Evolutionary conservation across 2,113 vertebrate species (phyloP), one percentile per base, ranked within the genome.

Genomic region (Nicator chloris): DNA sequence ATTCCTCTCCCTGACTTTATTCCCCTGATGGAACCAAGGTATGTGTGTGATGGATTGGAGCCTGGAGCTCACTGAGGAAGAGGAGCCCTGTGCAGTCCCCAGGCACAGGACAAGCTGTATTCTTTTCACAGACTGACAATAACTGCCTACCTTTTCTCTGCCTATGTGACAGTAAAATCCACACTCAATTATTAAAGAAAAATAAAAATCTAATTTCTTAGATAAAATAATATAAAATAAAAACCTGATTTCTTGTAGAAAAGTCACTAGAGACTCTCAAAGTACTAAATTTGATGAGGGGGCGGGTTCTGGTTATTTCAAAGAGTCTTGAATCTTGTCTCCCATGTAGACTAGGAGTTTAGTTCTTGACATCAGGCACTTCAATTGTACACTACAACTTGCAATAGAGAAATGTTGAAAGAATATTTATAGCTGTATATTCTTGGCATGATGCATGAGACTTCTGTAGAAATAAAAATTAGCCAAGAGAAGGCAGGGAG

Each of bases 381-480:
- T 87, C n/a, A 79, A 8, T 8, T 77, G 70, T 66, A 90, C 21
- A 33, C 31, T 42, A 31, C 19, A 35, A 35, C n/a, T 65, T 73
- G 42, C 51, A 91, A 45, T 2, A 86, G 22, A 44, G 30, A 93
- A 91, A 91, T 35, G 35, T 44, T 10, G 20, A 75, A 81, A 31
- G 42, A 82, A n/a, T 94, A 94, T 87, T 84, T 95, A 89, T 64
- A 94, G 56, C 60, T 89, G 27, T 54, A 54, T 59, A 71, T 91
- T 94, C 73, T 54, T 71, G 78, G 24, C 39, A 64, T 85, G 53
- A 87, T 53, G 49, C 47, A 68, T 56, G 40, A 94, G 30, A 47
- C 70, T 91, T 71, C 73, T 51, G 53, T 4, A 79, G 70, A 76
- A 93, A 96, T 50, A 85, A 82, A 91, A 91, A 70, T 60, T 81